Evolutionary conservation across 1,140 invertebrate genomes (phyloP), one percentile per base, ranked within the genome.

Genomic region (Dendroctonus ponderosae): DNA sequence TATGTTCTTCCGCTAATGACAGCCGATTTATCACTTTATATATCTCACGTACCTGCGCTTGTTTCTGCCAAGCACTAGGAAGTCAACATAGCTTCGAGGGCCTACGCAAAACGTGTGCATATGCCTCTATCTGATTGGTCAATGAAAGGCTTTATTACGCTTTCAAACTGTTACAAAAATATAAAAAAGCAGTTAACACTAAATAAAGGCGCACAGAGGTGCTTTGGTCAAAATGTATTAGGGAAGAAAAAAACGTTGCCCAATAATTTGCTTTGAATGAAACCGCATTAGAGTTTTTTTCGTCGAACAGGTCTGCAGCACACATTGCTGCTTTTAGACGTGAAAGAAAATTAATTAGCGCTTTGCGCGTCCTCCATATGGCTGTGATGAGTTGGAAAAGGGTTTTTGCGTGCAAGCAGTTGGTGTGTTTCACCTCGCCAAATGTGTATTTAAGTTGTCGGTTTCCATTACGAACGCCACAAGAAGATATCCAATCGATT

Each of bases 281-380:
- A 56, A 56, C 39, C 53, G 38, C 53, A 41, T 41, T 56, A 56
- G 11, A 38, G 39, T 26, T 56, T 56, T 46, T 56, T 56, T 56
- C 53, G 39, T 7, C 11, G 53, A 56, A 39, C 54, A 57, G 57
- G 57, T 15, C 8, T 46, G 14, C 2, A 39, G 42, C 42, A 14
- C 57, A 46, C 57, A 59, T 59, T 48, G 2, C 38, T 39, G 11
- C 50, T 51, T 15, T 8, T 40, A 11, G 37, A 56, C 38, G 53
- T 61, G 50, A 50, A 61, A 61, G 15, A 50, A 49, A 48, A 61
- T 61, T 61, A 58, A 58, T 46, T 44, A 58, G 56, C 39, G 15
- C 12, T 46, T 58, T 58, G 40, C 42, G 11, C 9, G 9, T 38
- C 11, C 26, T 7, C 26, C 52, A 53, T 53, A 14, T 14, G 26